Evolutionary conservation across 2,113 vertebrate species (phyloP).

Genomic region (Engystomops pustulosus): DNA sequence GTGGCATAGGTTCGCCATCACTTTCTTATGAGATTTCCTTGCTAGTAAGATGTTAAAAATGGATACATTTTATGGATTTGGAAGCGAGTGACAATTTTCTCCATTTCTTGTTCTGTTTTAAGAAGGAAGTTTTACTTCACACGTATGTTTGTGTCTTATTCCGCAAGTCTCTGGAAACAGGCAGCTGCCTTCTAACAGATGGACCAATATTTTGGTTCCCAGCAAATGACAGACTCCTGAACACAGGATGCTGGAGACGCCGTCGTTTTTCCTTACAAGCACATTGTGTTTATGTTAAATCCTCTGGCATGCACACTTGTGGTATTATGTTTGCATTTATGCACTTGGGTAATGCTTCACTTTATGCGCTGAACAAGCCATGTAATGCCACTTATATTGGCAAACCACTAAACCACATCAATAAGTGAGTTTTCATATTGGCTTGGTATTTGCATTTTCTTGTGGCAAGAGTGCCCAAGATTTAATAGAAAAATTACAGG

Average conservation of each 20-base stretch:
- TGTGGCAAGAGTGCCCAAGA: neutral
- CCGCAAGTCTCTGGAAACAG: conserved; percentile 18
- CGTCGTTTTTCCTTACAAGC: conserved; percentile 24
- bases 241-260: conserved; percentile 42
- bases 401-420: conserved; percentile 40
- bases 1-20: too few species aligned
- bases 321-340: conserved; percentile 40
- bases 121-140: conserved; percentile 30
- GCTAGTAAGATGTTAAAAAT: too few species aligned
- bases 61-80: neutral
- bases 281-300: conserved; percentile 47
- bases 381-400: conserved; percentile 37
- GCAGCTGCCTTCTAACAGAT: conserved; percentile 56
- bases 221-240: conserved; percentile 33
- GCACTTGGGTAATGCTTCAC: conserved; percentile 14
- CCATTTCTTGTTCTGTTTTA: neutral
- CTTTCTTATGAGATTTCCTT: too few species aligned
- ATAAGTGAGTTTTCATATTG: neutral
- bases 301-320: conserved; percentile 39
- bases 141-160: conserved; percentile 44
- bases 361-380: neutral
- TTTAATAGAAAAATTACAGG: conserved; percentile 33
- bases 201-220: conserved; percentile 51
- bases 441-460: conserved; percentile 26
- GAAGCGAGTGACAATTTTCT: neutral